Percentiles rank a stretch among this genome's conserved stretches.
Conservation (phyloP, 2,888 invertebrate genomes). For the Serripes groenlandicus region DNA sequence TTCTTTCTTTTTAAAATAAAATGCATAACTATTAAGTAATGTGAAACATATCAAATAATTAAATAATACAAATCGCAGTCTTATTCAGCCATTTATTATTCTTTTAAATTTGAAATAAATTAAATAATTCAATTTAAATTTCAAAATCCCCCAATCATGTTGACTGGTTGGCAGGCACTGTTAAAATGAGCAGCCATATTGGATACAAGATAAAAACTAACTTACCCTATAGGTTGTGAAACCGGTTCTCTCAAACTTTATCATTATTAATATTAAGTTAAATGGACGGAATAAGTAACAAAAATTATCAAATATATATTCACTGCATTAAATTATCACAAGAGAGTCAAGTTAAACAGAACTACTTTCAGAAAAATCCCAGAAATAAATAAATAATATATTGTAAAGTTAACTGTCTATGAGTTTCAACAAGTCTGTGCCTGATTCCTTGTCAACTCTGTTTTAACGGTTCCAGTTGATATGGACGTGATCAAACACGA, state of each 20-base stretch:
- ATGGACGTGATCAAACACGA: constrained; percentile 66
- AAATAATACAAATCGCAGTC: too few species aligned
- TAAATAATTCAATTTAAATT: too few species aligned
- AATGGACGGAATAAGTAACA: constrained; percentile 37
- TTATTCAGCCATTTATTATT: too few species aligned
- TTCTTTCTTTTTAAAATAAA: too few species aligned
- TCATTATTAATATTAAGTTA: constrained; percentile 69
- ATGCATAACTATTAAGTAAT: too few species aligned
- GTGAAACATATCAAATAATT: too few species aligned
- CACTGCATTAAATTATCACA: constrained; percentile 1
- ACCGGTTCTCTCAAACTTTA: constrained; percentile 81
- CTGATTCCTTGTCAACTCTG: constrained; percentile 32
- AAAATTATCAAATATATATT: constrained; percentile 54
- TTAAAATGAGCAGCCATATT: constrained; percentile 26
- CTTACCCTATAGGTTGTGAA: constrained; percentile 83
- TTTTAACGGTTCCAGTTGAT: constrained; percentile 54
- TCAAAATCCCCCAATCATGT: neutral
- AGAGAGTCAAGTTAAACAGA: constrained; percentile 18
- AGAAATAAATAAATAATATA: constrained; percentile 3
- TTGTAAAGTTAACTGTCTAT: constrained; percentile 21
- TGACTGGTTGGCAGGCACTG: neutral
- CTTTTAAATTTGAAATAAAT: too few species aligned
- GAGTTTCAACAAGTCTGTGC: constrained; percentile 56
- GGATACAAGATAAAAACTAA: constrained; percentile 39
- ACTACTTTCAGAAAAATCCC: constrained; percentile 12